A percentile compares a stretch with the other conserved stretches of the same genome.
Evolutionary conservation across 2,113 vertebrate species (phyloP).

Genomic region (Cariama cristata): DNA sequence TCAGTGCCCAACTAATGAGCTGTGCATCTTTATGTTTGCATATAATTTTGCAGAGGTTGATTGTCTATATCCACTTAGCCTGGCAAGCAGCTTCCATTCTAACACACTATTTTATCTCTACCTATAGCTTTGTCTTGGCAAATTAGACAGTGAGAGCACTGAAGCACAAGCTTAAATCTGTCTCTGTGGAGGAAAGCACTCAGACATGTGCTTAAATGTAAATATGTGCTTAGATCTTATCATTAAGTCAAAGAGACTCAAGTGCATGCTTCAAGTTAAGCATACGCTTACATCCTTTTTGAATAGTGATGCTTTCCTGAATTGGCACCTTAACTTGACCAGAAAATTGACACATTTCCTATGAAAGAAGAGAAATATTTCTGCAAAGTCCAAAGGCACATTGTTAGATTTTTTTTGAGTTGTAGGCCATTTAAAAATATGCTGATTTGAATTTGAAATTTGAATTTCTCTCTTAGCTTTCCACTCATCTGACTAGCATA

Average conservation of each 20-base stretch:
- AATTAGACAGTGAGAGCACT: slow-evolving; percentile 59
- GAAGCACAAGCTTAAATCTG: slow-evolving; percentile 60
- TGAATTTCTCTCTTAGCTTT: slow-evolving; percentile 22
- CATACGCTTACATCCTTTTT: slow-evolving; percentile 43
- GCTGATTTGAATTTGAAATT: slow-evolving; percentile 22
- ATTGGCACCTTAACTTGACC: slow-evolving; percentile 22
- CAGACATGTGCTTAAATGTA: slow-evolving; percentile 63
- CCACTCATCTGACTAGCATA: not conserved
- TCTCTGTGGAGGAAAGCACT: slow-evolving; percentile 53
- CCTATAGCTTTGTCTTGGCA: slow-evolving; percentile 49
- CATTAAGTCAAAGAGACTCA: slow-evolving; percentile 61
- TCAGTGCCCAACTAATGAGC: not conserved
- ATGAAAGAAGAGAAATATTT: slow-evolving; percentile 4
- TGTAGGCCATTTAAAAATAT: not conserved
- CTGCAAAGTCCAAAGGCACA: not conserved
- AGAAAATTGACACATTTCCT: slow-evolving; percentile 1
- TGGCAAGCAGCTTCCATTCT: not conserved
- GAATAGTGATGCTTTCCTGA: slow-evolving; percentile 25
- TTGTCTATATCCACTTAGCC: slow-evolving; percentile 14
- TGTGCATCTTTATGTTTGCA: slow-evolving; percentile 42
- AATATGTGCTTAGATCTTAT: slow-evolving; percentile 70
- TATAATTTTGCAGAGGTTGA: slow-evolving; percentile 43
- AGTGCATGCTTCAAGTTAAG: slow-evolving; percentile 55
- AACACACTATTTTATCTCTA: slow-evolving; percentile 15
- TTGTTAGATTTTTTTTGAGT: not conserved